Evolutionary conservation across 2,888 invertebrate genomes (phyloP).

Genomic region (Colostygia pectinataria): DNA sequence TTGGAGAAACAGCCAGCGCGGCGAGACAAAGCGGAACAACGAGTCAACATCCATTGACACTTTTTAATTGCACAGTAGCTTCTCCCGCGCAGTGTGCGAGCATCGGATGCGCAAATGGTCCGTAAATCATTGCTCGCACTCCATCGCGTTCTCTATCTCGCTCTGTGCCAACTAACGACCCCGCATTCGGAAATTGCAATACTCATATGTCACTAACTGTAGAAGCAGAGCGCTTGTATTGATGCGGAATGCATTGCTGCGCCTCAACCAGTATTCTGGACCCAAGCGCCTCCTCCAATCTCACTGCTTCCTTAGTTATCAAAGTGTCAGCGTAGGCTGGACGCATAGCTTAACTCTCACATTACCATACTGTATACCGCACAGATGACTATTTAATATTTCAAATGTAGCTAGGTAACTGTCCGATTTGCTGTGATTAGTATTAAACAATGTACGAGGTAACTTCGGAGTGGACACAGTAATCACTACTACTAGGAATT

Average conservation of each 20-base stretch:
- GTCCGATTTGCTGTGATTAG: constrained; percentile 29
- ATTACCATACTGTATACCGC: constrained; percentile 41
- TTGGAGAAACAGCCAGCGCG: constrained; percentile 36
- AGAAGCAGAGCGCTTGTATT: constrained; percentile 61
- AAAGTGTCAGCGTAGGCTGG: constrained; percentile 46
- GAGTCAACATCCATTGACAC: constrained; percentile 51
- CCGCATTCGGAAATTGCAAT: constrained; percentile 74
- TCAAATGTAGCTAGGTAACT: constrained; percentile 42
- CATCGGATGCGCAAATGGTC: constrained; percentile 55
- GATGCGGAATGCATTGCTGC: constrained; percentile 58
- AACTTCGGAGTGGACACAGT: constrained; percentile 1
- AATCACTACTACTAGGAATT: neutral
- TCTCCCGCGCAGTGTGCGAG: constrained; percentile 46
- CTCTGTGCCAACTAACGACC: constrained; percentile 58
- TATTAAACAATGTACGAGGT: constrained; percentile 14
- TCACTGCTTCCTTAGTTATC: constrained; percentile 35
- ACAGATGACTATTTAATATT: constrained; percentile 51
- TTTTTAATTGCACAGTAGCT: constrained; percentile 54
- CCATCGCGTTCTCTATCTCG: constrained; percentile 53
- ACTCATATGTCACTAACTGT: constrained; percentile 71
- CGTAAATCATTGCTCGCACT: constrained; percentile 60
- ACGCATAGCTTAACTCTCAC: constrained; percentile 31
- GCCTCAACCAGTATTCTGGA: constrained; percentile 49
- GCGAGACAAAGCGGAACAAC: constrained; percentile 47
- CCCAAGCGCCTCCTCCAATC: constrained; percentile 40